phyloP scores from a whole-genome alignment of 2,797 vertebrate species.

The Vireo griseus region DNA sequence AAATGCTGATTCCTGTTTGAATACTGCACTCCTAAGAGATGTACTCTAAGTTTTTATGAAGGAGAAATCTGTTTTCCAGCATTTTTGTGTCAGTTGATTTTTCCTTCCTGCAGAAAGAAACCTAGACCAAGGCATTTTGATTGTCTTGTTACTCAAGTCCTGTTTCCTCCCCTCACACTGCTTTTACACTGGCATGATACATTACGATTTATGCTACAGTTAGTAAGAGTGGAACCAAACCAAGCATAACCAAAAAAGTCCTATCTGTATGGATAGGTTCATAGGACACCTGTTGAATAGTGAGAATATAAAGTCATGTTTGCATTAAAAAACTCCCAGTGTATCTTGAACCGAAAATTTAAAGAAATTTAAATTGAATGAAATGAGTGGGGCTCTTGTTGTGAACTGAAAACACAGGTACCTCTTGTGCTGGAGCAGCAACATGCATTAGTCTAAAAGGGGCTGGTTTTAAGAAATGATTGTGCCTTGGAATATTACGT shows the following conservation, averaged over 20 bases:
- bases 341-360: background rate
- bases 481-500: background rate
- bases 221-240: background rate
- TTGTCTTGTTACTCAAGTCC: background rate
- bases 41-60: background rate
- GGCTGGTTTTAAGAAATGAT: background rate
- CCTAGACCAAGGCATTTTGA: background rate
- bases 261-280: background rate
- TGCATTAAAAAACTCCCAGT: background rate
- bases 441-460: background rate
- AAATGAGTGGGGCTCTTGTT: background rate
- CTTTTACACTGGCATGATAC: background rate
- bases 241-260: background rate
- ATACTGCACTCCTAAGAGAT: background rate
- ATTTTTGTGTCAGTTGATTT: background rate
- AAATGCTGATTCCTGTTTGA: constrained; percentile 53
- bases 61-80: background rate
- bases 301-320: background rate
- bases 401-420: background rate
- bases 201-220: background rate
- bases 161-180: background rate
- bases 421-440: background rate
- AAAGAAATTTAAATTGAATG: background rate
- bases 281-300: background rate
- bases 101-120: background rate